Evolutionary conservation across 2,888 invertebrate species (phyloP).

Genomic region (Temnothorax rugatulus): DNA sequence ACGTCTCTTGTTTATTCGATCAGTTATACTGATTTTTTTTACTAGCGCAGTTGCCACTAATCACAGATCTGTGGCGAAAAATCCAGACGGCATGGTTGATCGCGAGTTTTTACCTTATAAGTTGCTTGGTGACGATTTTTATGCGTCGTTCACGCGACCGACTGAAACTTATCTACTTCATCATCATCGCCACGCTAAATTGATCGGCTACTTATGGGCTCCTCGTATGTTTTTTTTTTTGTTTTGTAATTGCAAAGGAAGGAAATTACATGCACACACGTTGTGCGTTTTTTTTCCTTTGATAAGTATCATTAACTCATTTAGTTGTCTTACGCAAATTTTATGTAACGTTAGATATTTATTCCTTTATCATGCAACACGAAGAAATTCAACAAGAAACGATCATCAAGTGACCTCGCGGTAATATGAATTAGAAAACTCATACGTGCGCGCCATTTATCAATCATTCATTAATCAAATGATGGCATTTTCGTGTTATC

Average conservation of each 20-base stretch:
- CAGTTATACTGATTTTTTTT: conserved; percentile 16
- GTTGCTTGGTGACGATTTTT: neutral
- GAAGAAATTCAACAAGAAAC: neutral
- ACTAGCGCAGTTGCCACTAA: neutral
- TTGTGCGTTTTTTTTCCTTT: neutral
- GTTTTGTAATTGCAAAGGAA: neutral
- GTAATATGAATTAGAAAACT: neutral
- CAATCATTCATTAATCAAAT: neutral
- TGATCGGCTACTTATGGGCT: neutral
- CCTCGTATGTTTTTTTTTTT: neutral
- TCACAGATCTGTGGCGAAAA: neutral
- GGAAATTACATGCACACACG: neutral
- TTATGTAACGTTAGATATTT: neutral
- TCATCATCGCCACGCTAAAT: conserved; percentile 6
- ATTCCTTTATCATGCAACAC: neutral
- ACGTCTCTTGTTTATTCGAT: neutral
- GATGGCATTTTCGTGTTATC: neutral
- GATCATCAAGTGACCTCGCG: neutral
- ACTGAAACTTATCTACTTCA: neutral
- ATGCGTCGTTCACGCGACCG: neutral
- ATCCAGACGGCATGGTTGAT: neutral
- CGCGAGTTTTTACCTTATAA: conserved; percentile 31
- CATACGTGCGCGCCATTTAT: neutral
- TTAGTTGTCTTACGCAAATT: conserved; percentile 10
- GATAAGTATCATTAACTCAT: neutral